These are phyloP conservation scores for Crotalus helleri DNA, from an alignment of 2,113 vertebrate genomes.

Conservation along the genomic window DNA sequence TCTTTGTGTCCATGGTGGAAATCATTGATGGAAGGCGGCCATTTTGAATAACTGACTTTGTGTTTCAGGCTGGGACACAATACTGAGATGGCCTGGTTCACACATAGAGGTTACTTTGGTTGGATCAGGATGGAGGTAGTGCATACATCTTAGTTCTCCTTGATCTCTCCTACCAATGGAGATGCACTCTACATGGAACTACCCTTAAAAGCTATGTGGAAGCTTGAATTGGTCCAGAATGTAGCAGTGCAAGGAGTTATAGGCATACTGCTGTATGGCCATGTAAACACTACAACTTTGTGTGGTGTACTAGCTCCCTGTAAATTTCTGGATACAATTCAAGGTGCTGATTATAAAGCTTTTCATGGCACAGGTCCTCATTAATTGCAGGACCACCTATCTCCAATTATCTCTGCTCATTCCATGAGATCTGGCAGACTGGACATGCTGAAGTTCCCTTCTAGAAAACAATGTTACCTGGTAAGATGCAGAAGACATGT, in stretches of 20 bases:
- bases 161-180: not conserved
- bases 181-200: not conserved
- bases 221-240: not conserved
- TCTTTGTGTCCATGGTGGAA: not conserved
- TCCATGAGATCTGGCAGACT: not conserved
- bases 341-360: not conserved
- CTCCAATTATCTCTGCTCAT: not conserved
- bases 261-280: not conserved
- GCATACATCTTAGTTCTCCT: not conserved
- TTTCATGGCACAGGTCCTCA: not conserved
- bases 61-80: not conserved
- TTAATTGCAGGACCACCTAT: not conserved
- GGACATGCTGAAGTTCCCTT: not conserved
- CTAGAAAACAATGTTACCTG: not conserved
- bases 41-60: not conserved
- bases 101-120: not conserved
- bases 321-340: not conserved
- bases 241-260: not conserved
- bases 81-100: not conserved
- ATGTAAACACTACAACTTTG: not conserved
- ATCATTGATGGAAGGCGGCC: not conserved
- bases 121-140: not conserved
- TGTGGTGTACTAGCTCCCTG: not conserved
- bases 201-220: not conserved
- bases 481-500: not conserved